Base-by-base conservation (phyloP, 2,113 vertebrate genomes). In the Reinhardtius hippoglossoides region DNA sequence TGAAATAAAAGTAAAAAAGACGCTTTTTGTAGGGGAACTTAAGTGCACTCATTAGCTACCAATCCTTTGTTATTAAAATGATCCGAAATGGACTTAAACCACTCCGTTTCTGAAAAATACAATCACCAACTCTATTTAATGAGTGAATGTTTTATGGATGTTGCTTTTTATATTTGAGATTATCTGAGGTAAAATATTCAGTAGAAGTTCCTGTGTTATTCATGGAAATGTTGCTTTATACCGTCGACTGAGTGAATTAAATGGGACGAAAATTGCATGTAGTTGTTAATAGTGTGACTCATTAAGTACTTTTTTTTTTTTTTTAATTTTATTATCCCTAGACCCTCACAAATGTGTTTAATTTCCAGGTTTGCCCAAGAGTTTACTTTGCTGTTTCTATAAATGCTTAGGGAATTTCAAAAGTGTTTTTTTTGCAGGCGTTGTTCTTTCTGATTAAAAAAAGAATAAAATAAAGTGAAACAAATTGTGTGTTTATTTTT, bases 81-180 rank as follows among this genome's bases (percentile, higher is more conserved):
- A 24, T 23, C 2, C 4, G 21, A 12, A 59, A 46, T 74, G 18
- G 60, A 67, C 55, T 55, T 46, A 54, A 71, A 82, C 42, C 23
- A 57, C 67, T 42, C 24, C 2, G 10, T 66, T 60, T 54, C 18
- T 13, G 21, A 63, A 82, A 71, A 48, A 85, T 77, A 67, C 79
- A 86, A 84, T 87, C 82, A 80, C 64, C 73, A 82, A 81, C 69
- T 69, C 26, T 78, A 74, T 85, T 86, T 76, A 76, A 83, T 3
- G 58, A 63, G 31, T 62, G 69, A 64, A 48, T 73, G 71, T 48
- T 44, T 20, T 74, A 65, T 81, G 58, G 60, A 56, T 78, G 48
- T 81, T 79, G 46, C 54, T 77, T 71, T 76, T 78, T 71, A 67
- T 74, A 52, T 74, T 76, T 87, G 66, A 77, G 76, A 86, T 82